Base-by-base conservation (phyloP, 2,113 vertebrate species). In the Actenoides lindsayi region DNA sequence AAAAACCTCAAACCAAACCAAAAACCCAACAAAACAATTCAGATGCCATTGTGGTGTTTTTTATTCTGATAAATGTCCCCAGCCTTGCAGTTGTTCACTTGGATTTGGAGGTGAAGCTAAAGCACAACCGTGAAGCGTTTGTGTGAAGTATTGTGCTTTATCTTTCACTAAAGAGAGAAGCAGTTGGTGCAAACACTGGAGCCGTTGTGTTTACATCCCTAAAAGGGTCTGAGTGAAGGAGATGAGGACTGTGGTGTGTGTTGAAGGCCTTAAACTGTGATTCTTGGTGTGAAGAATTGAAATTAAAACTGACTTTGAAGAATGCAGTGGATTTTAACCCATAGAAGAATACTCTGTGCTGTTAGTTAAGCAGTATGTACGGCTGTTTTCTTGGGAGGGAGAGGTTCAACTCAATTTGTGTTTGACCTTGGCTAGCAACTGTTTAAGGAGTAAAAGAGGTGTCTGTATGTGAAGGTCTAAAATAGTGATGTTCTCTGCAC, bases 231-330 rank as follows among this genome's bases (percentile, higher is more conserved):
- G 87, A 37, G 63, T 86, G 87, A 74, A 75, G 65, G 44, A 41
- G 68, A 31, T 83, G 73, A 17, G 8, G 48, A 42, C 71, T 67
- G 67, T 70, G 79, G 42, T 85, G 37, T 73, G 80, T 69, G 16
- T 67, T 90, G 89, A 95, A 96, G 91, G 96, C 97, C 97, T 97
- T 97, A 97, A 96, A 83, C 93, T 97, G 94, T 96, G 87, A 94
- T 84, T 97, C 63, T 96, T 95, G 83, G 87, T 89, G 91, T 97
- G 90, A 97, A 90, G 94, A 95, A 69, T 67, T 93, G 19, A 89
- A 84, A 93, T 94, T 76, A 92, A 85, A 85, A 94, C 92, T 95
- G 94, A 96, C 84, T 89, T 70, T 91, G 87, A 93, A 96, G 95
- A 94, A 92, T 86, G 87, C 95, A 83, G 30, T 95, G 84, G 75